Base-by-base conservation (phyloP, 2,113 vertebrate genomes). In the Lamprotornis superbus region DNA sequence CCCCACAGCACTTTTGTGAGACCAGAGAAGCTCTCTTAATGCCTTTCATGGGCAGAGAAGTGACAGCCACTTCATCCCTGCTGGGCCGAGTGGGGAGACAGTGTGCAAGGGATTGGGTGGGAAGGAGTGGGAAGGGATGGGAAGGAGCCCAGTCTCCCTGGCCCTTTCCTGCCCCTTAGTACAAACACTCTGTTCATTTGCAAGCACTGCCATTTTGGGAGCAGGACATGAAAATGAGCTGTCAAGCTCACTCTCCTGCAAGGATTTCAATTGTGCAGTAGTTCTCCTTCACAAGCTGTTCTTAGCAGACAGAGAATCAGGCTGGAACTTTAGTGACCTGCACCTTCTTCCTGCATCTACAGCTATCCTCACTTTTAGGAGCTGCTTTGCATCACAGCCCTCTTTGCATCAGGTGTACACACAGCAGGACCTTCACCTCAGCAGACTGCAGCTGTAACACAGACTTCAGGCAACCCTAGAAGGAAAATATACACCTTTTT, bases 341-440 rank as follows among this genome's bases (percentile, higher is more conserved):
- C 8, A 33, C 10, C 30, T 8, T 61, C 15, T 37, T 78, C 17
- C 56, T 91, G 22, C 9, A 25, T 47, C 46, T 88, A 5, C 24
- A 88, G 7, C 44, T 65, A 6, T 35, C 39, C 56, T 82, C 30
- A 33, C 19, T 59, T 64, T 31, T 25, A 60, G 50, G 19, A 88
- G 9, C 5, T 33, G 28, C 20, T 70, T 70, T 64, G 10, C 15
- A 7, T 73, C 33, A 39, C 0, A 0, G 20, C 12, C 90, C 33
- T 59, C 30, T 69, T 60, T 81, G 42, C 42, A 57, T 31, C 15
- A 53, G 24, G 20, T 25, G 15, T 21, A 4, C 0, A 2, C 53
- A 47, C 10, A 35, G 47, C 0, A 1, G 40, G 15, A 47, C 16
- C 21, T 23, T 77, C 59, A 35, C 31, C 68, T 89, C 50, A 39